A percentile compares a stretch with the other conserved stretches of the same genome.
phyloP scores from a whole-genome alignment of 2,113 vertebrate genomes.

The Poeciliopsis occidentalis region DNA sequence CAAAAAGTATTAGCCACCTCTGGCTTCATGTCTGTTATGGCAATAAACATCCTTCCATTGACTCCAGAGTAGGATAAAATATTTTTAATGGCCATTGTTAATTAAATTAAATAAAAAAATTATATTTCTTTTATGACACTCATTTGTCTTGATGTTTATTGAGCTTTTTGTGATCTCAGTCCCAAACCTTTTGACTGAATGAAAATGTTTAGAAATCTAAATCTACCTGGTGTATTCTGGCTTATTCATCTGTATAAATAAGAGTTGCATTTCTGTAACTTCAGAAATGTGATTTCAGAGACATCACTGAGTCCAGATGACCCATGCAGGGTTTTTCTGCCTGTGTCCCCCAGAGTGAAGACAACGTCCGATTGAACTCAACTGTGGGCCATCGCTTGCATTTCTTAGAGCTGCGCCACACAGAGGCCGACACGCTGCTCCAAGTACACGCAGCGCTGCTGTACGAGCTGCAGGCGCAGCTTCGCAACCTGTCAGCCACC shows the following conservation, averaged over 20 bases:
- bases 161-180: not conserved
- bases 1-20: not conserved
- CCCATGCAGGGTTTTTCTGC: too few relatives aligned
- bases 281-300: too few relatives aligned
- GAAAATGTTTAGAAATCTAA: not conserved
- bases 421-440: constrained; percentile 74
- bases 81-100: too few relatives aligned
- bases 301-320: too few relatives aligned
- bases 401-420: constrained; percentile 76
- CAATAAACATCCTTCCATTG: not conserved
- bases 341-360: constrained; percentile 69
- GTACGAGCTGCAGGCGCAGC: constrained; percentile 80
- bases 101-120: not conserved
- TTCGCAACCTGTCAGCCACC: constrained; percentile 78
- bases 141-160: not conserved
- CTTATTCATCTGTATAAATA: not conserved
- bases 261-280: not conserved
- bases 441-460: constrained; percentile 81
- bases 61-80: too few relatives aligned
- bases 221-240: not conserved
- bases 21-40: not conserved
- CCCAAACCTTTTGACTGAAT: not conserved
- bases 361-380: constrained; percentile 50
- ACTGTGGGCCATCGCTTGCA: constrained; percentile 71
- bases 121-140: not conserved